A percentile compares a stretch with the other conserved stretches of the same genome.
These are phyloP conservation scores for Melopsittacus undulatus DNA, from an alignment of 2,797 vertebrate genomes.

Conservation along the genomic window DNA sequence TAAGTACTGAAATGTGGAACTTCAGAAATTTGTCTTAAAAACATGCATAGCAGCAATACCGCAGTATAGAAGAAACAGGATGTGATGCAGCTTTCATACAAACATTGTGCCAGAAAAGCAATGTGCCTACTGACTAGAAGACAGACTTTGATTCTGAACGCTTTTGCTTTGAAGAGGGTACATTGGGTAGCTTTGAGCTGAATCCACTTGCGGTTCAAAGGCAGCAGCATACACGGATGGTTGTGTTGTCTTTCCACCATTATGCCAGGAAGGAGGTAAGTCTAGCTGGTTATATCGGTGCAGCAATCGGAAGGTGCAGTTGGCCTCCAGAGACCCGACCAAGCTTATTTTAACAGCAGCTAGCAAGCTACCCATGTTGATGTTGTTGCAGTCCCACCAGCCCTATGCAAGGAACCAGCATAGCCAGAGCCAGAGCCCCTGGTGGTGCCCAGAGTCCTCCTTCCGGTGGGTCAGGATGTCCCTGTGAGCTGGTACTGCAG, in stretches of 20 bases:
- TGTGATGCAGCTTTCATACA: neutral
- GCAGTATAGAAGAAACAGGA: neutral
- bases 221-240: neutral
- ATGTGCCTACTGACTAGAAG: neutral
- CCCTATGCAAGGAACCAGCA: neutral
- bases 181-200: neutral
- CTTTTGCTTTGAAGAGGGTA: neutral
- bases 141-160: neutral
- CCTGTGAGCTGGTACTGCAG: neutral
- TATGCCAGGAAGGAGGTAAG: neutral
- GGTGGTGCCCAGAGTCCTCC: accelerated
- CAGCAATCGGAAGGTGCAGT: neutral
- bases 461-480: accelerated
- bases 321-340: neutral
- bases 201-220: neutral
- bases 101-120: neutral
- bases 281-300: neutral
- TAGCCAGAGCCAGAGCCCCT: neutral
- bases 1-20: neutral
- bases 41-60: neutral
- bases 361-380: neutral
- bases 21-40: neutral
- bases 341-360: neutral
- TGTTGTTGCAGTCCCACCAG: neutral
- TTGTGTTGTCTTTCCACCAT: neutral